These are phyloP conservation scores for Drosophila biarmipes DNA, from an alignment of 1,140 invertebrate species.

Conservation along the genomic window DNA sequence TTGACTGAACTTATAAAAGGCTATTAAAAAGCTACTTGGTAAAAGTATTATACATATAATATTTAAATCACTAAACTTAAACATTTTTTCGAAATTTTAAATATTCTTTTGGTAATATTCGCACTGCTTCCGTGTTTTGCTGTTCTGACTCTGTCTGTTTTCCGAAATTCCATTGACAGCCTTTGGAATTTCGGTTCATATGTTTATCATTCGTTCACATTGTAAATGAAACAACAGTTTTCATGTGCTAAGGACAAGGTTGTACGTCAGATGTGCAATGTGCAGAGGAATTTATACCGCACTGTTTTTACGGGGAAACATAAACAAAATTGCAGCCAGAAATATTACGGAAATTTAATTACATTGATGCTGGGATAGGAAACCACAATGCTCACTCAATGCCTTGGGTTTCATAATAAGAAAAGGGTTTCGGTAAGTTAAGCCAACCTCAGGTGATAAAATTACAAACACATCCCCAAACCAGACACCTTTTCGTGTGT, in stretches of 20 bases:
- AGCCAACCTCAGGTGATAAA: conserved; percentile 18
- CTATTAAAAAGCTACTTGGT: no score
- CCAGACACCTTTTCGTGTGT: conserved; percentile 36
- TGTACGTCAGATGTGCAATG: conserved; percentile 47
- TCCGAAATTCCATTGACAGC: conserved; percentile 42
- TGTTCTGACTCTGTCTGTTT: conserved; percentile 2
- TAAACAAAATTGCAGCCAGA: conserved; percentile 71
- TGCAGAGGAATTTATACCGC: conserved; percentile 53
- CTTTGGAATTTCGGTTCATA: conserved; percentile 38
- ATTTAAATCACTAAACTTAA: no score
- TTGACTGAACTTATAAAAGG: not conserved
- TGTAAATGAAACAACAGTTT: conserved; percentile 60
- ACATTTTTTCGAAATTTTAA: no score
- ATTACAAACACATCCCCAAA: conserved; percentile 31
- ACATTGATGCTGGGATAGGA: conserved; percentile 27
- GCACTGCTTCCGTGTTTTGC: not conserved
- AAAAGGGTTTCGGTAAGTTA: not conserved
- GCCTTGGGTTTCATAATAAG: not conserved
- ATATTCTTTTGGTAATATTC: not conserved
- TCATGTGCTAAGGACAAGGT: conserved; percentile 81
- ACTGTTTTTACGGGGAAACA: conserved; percentile 61
- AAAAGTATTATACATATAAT: no score
- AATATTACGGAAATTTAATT: conserved; percentile 48
- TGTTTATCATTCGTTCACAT: conserved; percentile 50
- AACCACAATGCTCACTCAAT: not conserved